Percentiles rank a stretch among this genome's conserved stretches.
These are phyloP conservation scores for Megastigmus dorsalis DNA, from an alignment of 2,888 invertebrate species.

Conservation along the genomic window DNA sequence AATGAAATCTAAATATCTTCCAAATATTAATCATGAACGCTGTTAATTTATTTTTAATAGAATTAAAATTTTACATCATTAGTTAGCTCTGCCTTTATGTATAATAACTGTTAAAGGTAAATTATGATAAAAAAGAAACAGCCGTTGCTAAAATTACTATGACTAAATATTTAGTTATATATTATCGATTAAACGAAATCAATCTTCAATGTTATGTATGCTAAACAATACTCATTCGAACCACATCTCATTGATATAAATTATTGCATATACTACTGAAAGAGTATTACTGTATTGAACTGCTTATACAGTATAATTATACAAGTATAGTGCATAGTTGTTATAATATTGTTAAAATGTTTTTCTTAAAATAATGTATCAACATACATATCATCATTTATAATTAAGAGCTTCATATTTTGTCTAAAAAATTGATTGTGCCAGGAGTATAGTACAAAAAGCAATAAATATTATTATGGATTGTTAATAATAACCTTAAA, in stretches of 20 bases:
- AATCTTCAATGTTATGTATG: background rate
- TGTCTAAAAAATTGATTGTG: slow-evolving; percentile 26
- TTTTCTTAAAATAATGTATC: slow-evolving; percentile 22
- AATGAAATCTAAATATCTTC: too few relatives aligned
- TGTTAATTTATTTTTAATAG: too few relatives aligned
- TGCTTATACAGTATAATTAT: background rate
- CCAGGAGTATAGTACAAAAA: slow-evolving; percentile 44
- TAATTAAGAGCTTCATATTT: slow-evolving; percentile 18
- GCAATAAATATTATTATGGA: slow-evolving; percentile 41
- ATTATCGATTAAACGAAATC: background rate
- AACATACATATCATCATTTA: slow-evolving; percentile 34
- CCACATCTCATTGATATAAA: background rate
- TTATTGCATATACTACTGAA: background rate
- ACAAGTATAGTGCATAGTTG: slow-evolving; percentile 2
- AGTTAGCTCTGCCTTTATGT: too few relatives aligned
- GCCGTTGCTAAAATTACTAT: too few relatives aligned
- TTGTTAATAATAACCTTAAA: slow-evolving; percentile 30
- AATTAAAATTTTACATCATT: too few relatives aligned
- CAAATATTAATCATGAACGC: too few relatives aligned
- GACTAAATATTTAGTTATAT: background rate
- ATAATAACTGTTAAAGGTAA: background rate
- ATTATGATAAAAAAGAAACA: background rate
- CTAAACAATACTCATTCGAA: background rate
- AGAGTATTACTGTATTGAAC: too few relatives aligned
- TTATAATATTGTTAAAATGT: slow-evolving; percentile 5